phyloP scores from a whole-genome alignment of 2,797 vertebrate genomes.

The Graptemys geographica region DNA sequence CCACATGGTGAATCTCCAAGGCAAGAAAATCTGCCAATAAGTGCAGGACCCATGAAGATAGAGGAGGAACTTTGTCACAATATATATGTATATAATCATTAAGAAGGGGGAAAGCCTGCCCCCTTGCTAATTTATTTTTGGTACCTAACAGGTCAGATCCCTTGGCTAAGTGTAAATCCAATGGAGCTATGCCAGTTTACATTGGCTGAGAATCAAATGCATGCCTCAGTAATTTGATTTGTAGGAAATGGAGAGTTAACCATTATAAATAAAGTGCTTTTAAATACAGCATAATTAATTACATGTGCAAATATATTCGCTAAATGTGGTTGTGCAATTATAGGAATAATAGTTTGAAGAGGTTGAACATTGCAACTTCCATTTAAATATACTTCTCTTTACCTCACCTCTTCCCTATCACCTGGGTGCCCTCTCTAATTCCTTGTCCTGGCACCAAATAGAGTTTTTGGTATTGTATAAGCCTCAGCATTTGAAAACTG shows the following conservation, averaged over 20 bases:
- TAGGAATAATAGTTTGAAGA: not conserved
- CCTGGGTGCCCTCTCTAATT: accelerated
- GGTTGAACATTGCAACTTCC: not conserved
- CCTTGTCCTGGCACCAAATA: not conserved
- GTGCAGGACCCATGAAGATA: too few relatives aligned
- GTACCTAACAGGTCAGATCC: not conserved
- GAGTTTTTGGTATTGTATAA: not conserved
- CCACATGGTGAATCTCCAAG: too few relatives aligned
- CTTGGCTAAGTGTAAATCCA: not conserved
- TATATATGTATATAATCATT: too few relatives aligned
- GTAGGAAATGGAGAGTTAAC: conserved; percentile 52
- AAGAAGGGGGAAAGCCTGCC: not conserved
- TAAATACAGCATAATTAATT: conserved; percentile 59
- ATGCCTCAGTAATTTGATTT: conserved; percentile 48
- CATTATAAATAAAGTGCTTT: conserved; percentile 50
- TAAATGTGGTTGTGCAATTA: conserved; percentile 24
- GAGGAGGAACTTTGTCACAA: too few relatives aligned
- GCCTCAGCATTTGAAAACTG: not conserved
- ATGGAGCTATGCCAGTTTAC: not conserved
- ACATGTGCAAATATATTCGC: conserved; percentile 6
- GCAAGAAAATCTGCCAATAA: too few relatives aligned
- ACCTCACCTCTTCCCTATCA: not conserved
- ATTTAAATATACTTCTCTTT: not conserved
- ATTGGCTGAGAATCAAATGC: not conserved
- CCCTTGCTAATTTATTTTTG: not conserved